Base-by-base conservation (phyloP, 2,888 invertebrate genomes). In the Disparrhopalites patrizii region DNA sequence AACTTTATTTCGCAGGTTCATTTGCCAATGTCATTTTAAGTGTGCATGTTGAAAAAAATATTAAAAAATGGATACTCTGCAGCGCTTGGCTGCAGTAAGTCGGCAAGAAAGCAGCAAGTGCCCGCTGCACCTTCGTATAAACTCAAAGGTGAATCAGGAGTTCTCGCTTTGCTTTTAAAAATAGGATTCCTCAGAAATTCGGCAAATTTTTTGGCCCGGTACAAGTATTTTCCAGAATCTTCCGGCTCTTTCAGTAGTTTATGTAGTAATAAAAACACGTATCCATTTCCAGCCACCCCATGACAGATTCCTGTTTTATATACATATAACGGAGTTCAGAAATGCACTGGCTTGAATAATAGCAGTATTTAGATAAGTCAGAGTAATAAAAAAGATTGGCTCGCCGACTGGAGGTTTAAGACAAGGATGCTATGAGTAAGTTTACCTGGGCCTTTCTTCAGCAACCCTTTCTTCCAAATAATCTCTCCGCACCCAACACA, bases 231-330 rank as follows among this genome's bases (percentile, higher is more conserved):
- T 8, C 81, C 78, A 70, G 91, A 85, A 7, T 84, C 82, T 15
- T 52, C 61, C 10, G 91, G 91, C 70, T 91, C 85, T 8, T 84
- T 82, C 13, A 91, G 91, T 61, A 93, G 79, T 70, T 91, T 83
- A 77, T 89, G 86, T 10, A 93, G 79, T 0, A 91, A 79, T 50
- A 93, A 79, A 75, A 91, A 90, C 0, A 87, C 88, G 79, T 91
- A 91, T n/a, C 87, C 91, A 79, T 86, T 91, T 38, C 92, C 92
- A 20, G 88, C 87, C 0, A 92, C 83, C 1, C 93, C 94, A 76
- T 94, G 93, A 77, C 93, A 93, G 67, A 94, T 86, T 0, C 93
- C 81, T 79, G 72, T 15, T 36, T 36, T 36, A 36, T 15, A 36
- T 36, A 10, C 8, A 36, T 15, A 36, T 36, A 10, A 10, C 7